Evolutionary conservation across 2,888 invertebrate species (phyloP).

Genomic region (Ennomos quercinarius): DNA sequence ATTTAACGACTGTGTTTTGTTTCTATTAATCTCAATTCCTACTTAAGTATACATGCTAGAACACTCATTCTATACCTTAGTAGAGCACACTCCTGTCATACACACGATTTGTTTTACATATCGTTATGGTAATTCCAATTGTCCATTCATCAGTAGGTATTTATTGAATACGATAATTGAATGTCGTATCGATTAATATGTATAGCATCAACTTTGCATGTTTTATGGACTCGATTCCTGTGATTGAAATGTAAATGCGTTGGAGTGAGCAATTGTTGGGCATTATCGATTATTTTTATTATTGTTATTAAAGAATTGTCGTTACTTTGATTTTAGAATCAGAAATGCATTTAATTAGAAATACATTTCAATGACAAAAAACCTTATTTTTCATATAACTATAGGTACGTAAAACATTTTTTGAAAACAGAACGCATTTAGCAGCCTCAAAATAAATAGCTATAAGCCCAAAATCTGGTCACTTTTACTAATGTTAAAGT

Average conservation of each 20-base stretch:
- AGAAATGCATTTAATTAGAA: too few relatives aligned
- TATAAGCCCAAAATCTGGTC: too few relatives aligned
- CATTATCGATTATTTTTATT: constrained; percentile 11
- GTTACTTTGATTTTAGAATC: constrained; percentile 3
- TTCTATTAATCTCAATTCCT: constrained; percentile 8
- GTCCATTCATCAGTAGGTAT: constrained; percentile 26
- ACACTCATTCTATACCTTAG: constrained; percentile 13
- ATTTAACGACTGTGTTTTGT: neutral
- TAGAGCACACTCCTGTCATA: constrained; percentile 23
- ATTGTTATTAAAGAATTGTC: too few relatives aligned
- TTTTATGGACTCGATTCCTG: constrained; percentile 18
- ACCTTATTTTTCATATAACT: too few relatives aligned
- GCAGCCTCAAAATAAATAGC: too few relatives aligned
- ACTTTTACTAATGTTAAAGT: too few relatives aligned
- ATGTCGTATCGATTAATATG: constrained; percentile 20
- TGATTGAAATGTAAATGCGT: constrained; percentile 13
- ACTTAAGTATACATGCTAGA: constrained; percentile 14
- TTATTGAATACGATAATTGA: constrained; percentile 21
- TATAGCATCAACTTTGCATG: constrained; percentile 15
- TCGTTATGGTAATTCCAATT: constrained; percentile 28
- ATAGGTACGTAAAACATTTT: too few relatives aligned
- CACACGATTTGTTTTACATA: constrained; percentile 24
- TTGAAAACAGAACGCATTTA: too few relatives aligned
- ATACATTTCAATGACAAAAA: too few relatives aligned
- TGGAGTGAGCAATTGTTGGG: neutral